phyloP scores from a whole-genome alignment of 1,140 invertebrate genomes.

The Drepana arcuata region DNA sequence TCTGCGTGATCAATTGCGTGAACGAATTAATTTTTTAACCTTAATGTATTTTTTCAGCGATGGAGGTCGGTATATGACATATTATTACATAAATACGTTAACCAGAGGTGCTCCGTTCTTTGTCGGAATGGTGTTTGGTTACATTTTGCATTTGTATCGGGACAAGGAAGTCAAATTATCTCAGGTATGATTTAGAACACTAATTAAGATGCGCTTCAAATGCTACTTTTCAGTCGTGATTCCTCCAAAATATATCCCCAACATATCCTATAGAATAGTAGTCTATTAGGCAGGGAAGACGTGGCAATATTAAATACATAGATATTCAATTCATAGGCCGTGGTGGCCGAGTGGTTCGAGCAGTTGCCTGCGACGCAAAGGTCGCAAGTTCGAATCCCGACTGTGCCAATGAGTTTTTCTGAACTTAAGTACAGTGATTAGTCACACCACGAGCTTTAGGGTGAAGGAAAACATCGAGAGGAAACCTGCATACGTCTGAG shows the following conservation, averaged over 20 bases:
- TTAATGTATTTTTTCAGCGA: no score
- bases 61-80: constrained; percentile 23
- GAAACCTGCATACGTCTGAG: no score
- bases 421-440: no score
- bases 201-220: background rate
- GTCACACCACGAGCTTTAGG: no score
- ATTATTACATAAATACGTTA: constrained; percentile 48
- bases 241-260: background rate
- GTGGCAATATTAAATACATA: constrained; percentile 1
- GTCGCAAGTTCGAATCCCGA: no score
- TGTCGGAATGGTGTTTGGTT: constrained; percentile 45
- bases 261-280: background rate
- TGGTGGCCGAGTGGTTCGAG: no score
- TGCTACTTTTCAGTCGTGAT: background rate
- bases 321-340: no score
- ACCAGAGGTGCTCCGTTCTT: constrained; percentile 41
- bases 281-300: background rate
- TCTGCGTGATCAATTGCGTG: no score
- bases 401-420: no score
- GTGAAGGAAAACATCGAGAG: no score
- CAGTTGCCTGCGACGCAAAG: no score
- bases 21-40: no score
- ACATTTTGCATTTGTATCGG: constrained; percentile 34
- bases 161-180: constrained; percentile 23
- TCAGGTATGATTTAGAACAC: constrained; percentile 14